Evolutionary conservation across 92 coral and sea anemone species (phyloP).

Genomic region (Parazoanthus darwini): DNA sequence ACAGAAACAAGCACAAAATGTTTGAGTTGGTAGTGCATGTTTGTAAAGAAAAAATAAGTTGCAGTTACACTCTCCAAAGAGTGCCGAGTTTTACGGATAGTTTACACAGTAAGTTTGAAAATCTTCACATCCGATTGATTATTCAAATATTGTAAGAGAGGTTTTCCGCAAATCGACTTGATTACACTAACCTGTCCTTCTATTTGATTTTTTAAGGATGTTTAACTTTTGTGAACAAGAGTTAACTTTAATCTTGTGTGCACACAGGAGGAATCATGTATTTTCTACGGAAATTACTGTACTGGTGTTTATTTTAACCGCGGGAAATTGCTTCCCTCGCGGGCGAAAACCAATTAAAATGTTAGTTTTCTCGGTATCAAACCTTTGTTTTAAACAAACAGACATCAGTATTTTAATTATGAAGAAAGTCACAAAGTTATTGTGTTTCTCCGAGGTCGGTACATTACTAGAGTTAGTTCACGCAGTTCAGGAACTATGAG

Average conservation of each 20-base stretch:
- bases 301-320: conserved; percentile 12
- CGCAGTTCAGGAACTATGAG: conserved; percentile 26
- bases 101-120: conserved; percentile 16
- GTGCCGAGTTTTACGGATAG: not conserved
- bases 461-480: conserved; percentile 11
- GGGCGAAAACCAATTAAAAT: conserved; percentile 31
- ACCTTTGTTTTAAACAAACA: conserved; percentile 21
- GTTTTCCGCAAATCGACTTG: conserved; percentile 18
- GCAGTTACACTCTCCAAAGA: not conserved
- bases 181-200: conserved; percentile 16
- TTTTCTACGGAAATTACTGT: conserved; percentile 32
- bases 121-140: conserved; percentile 36
- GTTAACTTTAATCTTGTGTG: conserved; percentile 29
- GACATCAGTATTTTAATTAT: conserved; percentile 33
- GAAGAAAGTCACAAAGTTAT: conserved; percentile 17
- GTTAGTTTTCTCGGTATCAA: not conserved
- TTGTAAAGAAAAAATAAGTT: not conserved
- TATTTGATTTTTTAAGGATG: conserved; percentile 39
- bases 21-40: not conserved
- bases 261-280: not conserved
- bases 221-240: conserved; percentile 30
- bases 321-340: conserved; percentile 37
- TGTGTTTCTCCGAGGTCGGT: conserved; percentile 21
- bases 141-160: conserved; percentile 22
- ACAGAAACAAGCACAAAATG: conserved; percentile 9